These are phyloP conservation scores for Ferrisia virgata DNA, from an alignment of 2,888 invertebrate species.

Conservation along the genomic window DNA sequence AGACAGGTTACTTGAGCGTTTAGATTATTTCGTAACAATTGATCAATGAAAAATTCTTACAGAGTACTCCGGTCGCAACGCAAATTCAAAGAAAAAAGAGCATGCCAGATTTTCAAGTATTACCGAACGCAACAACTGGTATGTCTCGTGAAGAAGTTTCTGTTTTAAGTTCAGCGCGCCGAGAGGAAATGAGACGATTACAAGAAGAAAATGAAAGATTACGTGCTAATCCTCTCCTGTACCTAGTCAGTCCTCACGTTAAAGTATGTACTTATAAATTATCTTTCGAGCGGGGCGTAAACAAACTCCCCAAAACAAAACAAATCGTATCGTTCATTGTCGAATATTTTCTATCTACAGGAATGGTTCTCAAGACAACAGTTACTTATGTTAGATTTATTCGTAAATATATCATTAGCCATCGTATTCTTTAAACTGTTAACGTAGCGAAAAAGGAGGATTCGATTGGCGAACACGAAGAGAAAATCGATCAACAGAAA, in stretches of 20 bases:
- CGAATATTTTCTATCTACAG: slow-evolving; percentile 58
- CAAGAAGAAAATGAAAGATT: slow-evolving; percentile 87
- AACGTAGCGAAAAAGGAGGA: slow-evolving; percentile 58
- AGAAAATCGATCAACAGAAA: not conserved
- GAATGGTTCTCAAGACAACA: slow-evolving; percentile 97
- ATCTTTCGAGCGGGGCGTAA: not conserved
- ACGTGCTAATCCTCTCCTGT: slow-evolving; percentile 90
- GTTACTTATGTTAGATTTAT: slow-evolving; percentile 86
- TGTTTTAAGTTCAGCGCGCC: slow-evolving; percentile 84
- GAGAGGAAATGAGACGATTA: slow-evolving; percentile 90
- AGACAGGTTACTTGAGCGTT: too few relatives aligned
- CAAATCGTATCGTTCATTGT: not conserved
- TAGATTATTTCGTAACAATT: not conserved
- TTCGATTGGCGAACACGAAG: not conserved
- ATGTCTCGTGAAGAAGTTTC: slow-evolving; percentile 96
- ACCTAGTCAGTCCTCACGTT: slow-evolving; percentile 94
- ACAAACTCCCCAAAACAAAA: not conserved
- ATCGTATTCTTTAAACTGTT: slow-evolving; percentile 93
- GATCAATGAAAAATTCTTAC: slow-evolving; percentile 48
- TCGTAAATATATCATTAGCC: slow-evolving; percentile 90
- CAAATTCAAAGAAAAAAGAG: slow-evolving; percentile 91
- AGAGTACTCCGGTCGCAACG: slow-evolving; percentile 76
- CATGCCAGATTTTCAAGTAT: slow-evolving; percentile 87
- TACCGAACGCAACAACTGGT: slow-evolving; percentile 69
- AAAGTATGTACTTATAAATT: slow-evolving; percentile 67